Evolutionary conservation across 2,113 vertebrate species (phyloP).

Genomic region (Amblyornis subalaris): DNA sequence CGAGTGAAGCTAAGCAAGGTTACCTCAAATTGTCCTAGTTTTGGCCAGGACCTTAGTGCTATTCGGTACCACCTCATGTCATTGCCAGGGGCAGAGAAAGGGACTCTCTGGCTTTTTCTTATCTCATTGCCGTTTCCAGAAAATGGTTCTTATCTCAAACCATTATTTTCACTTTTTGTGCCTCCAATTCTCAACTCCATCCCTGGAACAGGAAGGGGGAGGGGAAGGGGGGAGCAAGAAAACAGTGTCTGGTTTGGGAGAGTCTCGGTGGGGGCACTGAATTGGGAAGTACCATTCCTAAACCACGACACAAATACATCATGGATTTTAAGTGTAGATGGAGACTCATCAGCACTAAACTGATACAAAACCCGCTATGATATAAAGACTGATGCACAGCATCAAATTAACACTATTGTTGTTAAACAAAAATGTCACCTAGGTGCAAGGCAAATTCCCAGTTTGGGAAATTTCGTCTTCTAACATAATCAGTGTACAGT

Average conservation of each 20-base stretch:
- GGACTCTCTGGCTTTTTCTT: background rate
- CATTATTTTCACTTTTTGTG: background rate
- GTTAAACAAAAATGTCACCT: background rate
- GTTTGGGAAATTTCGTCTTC: background rate
- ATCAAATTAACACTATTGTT: background rate
- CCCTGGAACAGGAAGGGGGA: background rate
- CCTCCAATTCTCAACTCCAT: background rate
- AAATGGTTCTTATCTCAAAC: background rate
- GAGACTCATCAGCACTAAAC: background rate
- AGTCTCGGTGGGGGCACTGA: background rate
- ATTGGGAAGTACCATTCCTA: background rate
- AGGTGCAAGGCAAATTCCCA: background rate
- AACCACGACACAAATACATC: background rate
- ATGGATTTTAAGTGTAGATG: accelerated
- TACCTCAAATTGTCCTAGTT: background rate
- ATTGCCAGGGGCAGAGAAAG: background rate
- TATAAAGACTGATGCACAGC: background rate
- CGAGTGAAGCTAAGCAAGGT: background rate
- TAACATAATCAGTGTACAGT: background rate
- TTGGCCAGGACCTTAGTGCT: background rate
- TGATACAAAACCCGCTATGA: background rate
- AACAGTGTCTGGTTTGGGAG: background rate
- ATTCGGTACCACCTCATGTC: background rate
- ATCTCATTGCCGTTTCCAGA: background rate
- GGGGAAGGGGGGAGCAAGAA: background rate